These are phyloP conservation scores for Heteromyza rotundicornis DNA, from an alignment of 2,888 invertebrate genomes.

Conservation along the genomic window DNA sequence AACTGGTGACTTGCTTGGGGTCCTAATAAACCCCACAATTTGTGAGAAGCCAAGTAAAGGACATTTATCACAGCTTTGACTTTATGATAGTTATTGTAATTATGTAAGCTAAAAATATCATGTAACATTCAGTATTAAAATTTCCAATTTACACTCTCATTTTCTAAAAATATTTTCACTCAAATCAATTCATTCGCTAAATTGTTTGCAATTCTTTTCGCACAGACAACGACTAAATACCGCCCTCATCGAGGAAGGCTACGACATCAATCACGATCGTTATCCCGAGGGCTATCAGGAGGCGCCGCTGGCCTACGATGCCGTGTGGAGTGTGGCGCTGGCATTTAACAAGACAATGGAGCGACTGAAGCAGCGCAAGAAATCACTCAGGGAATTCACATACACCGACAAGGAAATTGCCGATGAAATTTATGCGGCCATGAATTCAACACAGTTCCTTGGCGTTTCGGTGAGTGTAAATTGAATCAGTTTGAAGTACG, in stretches of 20 bases:
- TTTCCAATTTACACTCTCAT: no score
- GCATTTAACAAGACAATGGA: conserved; percentile 98
- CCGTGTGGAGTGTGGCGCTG: conserved; percentile 97
- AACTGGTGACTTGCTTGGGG: no score
- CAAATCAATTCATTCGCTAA: no score
- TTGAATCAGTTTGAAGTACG: no score
- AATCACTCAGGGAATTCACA: conserved; percentile 92
- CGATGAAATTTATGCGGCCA: conserved; percentile 94
- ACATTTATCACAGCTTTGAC: no score
- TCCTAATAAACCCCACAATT: no score
- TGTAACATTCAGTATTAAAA: no score
- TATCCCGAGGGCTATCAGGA: conserved; percentile 96
- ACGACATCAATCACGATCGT: conserved; percentile 84
- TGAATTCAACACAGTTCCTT: conserved; percentile 97
- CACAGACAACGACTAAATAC: conserved; percentile 78
- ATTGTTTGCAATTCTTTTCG: background rate
- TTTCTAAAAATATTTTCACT: no score
- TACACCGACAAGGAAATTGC: conserved; percentile 95
- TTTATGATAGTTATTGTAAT: no score
- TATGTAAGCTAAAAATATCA: no score
- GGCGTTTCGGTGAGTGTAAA: conserved; percentile 89
- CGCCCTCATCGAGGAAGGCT: conserved; percentile 78
- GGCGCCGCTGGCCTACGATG: conserved; percentile 98
- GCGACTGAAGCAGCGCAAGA: conserved; percentile 76
- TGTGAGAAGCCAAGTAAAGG: no score